Evolutionary conservation across 2,888 invertebrate genomes (phyloP).

Genomic region (Nomada ruficornis): DNA sequence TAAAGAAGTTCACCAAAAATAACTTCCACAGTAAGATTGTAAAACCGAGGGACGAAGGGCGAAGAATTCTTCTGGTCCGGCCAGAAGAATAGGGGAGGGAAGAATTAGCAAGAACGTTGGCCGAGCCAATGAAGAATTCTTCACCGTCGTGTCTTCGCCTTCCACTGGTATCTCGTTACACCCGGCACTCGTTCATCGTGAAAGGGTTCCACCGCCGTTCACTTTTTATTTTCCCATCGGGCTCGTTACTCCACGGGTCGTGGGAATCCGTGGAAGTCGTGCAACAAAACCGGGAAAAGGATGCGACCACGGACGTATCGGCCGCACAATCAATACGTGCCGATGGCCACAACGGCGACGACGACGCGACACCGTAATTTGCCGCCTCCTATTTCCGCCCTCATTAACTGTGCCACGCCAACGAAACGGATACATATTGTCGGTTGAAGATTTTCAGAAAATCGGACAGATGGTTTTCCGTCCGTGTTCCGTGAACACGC

Average conservation of each 20-base stretch:
- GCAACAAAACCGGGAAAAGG: slow-evolving; percentile 28
- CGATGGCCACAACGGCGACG: slow-evolving; percentile 42
- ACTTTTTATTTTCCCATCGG: slow-evolving; percentile 38
- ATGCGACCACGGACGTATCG: slow-evolving; percentile 51
- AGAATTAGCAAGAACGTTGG: too few species aligned
- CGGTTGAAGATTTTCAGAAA: slow-evolving; percentile 48
- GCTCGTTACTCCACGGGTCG: slow-evolving; percentile 41
- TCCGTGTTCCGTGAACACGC: background rate
- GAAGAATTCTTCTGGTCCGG: too few species aligned
- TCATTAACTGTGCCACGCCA: slow-evolving; percentile 46
- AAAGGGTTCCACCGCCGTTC: slow-evolving; percentile 19
- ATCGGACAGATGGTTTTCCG: slow-evolving; percentile 43
- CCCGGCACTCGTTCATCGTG: slow-evolving; percentile 27
- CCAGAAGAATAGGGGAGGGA: too few species aligned
- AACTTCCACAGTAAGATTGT: too few species aligned
- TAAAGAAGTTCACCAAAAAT: too few species aligned
- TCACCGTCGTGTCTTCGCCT: background rate
- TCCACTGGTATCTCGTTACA: slow-evolving; percentile 41
- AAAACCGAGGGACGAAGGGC: too few species aligned
- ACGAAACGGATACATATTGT: slow-evolving; percentile 26
- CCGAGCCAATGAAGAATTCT: too few species aligned
- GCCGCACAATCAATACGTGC: slow-evolving; percentile 49
- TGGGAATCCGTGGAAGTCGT: slow-evolving; percentile 36
- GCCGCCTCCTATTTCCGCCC: slow-evolving; percentile 57
- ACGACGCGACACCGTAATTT: slow-evolving; percentile 45